Conservation (phyloP, 2,888 invertebrate species). For the Nomada ruficornis region DNA sequence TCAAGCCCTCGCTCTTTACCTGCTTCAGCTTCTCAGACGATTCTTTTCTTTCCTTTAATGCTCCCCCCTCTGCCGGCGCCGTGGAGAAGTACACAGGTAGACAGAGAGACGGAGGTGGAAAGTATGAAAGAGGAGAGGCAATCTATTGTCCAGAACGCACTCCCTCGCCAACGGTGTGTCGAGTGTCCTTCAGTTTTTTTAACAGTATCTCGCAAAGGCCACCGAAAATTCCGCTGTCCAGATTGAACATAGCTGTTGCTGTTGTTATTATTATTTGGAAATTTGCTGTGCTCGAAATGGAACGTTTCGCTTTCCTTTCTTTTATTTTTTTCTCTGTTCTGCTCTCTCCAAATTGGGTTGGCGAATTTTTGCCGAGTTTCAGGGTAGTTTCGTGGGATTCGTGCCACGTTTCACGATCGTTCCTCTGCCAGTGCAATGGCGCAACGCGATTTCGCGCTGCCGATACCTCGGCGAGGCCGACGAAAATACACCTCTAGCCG, state of each 20-base stretch:
- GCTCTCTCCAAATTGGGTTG: too few species aligned
- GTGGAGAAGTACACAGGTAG: neutral
- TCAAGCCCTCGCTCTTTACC: neutral
- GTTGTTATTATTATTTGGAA: too few species aligned
- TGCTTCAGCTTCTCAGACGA: too few species aligned
- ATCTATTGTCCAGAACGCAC: constrained; percentile 45
- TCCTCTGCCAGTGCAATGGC: constrained; percentile 45
- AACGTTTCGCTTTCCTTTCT: neutral
- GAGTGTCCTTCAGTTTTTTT: constrained; percentile 56
- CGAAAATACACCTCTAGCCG: constrained; percentile 57
- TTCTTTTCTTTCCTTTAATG: constrained; percentile 18
- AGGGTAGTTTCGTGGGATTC: neutral
- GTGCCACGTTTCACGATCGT: neutral
- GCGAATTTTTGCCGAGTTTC: neutral
- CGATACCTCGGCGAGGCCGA: constrained; percentile 53
- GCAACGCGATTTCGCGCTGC: constrained; percentile 49
- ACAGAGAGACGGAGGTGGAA: neutral
- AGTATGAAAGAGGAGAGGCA: constrained; percentile 29
- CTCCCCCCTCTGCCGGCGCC: neutral
- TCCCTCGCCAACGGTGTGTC: constrained; percentile 16
- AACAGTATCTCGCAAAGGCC: constrained; percentile 41
- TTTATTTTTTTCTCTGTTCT: too few species aligned
- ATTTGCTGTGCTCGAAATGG: neutral
- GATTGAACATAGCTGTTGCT: too few species aligned
- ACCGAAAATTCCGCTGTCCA: constrained; percentile 40